These are phyloP conservation scores for Drosophila saltans DNA, from an alignment of 1,140 invertebrate genomes.

Conservation along the genomic window DNA sequence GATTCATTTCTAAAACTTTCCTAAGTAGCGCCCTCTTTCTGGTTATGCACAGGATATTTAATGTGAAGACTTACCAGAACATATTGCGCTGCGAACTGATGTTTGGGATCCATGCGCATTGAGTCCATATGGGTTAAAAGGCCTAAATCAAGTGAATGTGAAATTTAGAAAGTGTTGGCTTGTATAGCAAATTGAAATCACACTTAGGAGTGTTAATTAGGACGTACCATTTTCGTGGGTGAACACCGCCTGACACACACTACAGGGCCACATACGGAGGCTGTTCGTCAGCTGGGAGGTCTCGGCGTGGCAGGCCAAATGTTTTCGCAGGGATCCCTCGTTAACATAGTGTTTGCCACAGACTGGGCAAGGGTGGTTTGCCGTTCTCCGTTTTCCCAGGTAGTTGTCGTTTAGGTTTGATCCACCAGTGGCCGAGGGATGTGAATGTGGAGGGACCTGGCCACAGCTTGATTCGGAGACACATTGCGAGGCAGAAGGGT, in stretches of 20 bases:
- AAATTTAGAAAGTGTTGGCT: neutral
- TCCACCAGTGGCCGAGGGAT: constrained; percentile 22
- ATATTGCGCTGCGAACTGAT: constrained; percentile 97
- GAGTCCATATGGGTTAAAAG: constrained; percentile 97
- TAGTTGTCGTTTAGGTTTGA: constrained; percentile 86
- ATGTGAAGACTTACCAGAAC: constrained; percentile 85
- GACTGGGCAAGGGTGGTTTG: constrained; percentile 96
- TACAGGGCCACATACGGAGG: constrained; percentile 96
- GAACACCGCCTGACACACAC: constrained; percentile 96
- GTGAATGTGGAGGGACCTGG: constrained; percentile 19
- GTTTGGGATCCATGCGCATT: constrained; percentile 98
- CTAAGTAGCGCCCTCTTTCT: too few relatives aligned
- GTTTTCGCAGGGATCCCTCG: constrained; percentile 95
- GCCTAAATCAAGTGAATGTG: constrained; percentile 85
- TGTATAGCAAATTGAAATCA: constrained; percentile 5
- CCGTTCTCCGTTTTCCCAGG: constrained; percentile 94
- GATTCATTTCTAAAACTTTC: too few relatives aligned
- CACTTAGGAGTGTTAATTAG: neutral
- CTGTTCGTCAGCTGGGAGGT: constrained; percentile 93
- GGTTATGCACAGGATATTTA: too few relatives aligned
- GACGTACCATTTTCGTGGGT: constrained; percentile 94
- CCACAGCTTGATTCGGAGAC: constrained; percentile 45
- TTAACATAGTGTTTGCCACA: constrained; percentile 98
- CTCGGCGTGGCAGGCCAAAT: constrained; percentile 95
- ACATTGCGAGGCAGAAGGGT: constrained; percentile 34